Conservation (phyloP, 2,888 invertebrate species). For the Celastrina argiolus region DNA sequence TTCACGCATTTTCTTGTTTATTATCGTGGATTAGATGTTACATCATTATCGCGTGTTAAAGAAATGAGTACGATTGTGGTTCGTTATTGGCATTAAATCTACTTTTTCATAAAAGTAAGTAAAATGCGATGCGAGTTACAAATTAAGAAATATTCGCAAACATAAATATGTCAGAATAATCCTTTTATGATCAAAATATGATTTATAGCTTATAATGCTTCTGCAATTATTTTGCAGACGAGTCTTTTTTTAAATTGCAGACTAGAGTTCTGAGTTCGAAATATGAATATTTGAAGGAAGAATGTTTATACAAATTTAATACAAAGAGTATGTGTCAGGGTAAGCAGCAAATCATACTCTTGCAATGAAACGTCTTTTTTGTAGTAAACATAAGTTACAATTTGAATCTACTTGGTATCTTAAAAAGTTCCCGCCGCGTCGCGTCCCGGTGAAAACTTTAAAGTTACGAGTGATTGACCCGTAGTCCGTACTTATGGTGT, state of each 20-base stretch:
- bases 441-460: too few relatives aligned
- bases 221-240: not conserved
- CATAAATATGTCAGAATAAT: conserved; percentile 3
- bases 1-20: conserved; percentile 63
- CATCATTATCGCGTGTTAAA: conserved; percentile 56
- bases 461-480: too few relatives aligned
- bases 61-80: conserved; percentile 30
- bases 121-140: not conserved
- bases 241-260: too few relatives aligned
- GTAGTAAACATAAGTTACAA: too few relatives aligned
- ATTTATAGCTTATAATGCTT: not conserved
- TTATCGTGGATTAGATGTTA: conserved; percentile 50
- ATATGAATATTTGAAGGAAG: not conserved
- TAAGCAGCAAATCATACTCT: too few relatives aligned
- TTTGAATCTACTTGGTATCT: too few relatives aligned
- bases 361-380: too few relatives aligned
- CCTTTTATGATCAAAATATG: not conserved
- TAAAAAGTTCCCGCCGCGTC: too few relatives aligned
- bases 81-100: conserved; percentile 29
- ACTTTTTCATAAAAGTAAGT: conserved; percentile 26
- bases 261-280: not conserved
- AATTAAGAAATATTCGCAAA: not conserved
- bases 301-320: not conserved
- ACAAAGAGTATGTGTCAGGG: too few relatives aligned
- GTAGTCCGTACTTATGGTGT: too few relatives aligned